phyloP scores from a whole-genome alignment of 2,888 invertebrate genomes.

The Nymphalis polychloros region DNA sequence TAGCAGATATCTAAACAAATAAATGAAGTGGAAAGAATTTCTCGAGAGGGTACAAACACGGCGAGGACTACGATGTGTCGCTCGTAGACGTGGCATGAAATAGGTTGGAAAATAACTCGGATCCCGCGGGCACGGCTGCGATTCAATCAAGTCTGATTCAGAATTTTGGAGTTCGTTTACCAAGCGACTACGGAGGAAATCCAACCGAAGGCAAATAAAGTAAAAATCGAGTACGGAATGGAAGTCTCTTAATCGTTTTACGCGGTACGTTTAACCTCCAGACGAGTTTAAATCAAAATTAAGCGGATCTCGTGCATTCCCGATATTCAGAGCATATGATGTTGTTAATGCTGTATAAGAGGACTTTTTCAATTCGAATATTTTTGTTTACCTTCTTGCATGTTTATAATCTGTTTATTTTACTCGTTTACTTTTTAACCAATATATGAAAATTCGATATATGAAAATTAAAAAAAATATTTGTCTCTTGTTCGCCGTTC shows the following conservation, averaged over 20 bases:
- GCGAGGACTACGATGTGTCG: conserved; percentile 53
- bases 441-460: too few species aligned
- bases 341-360: conserved; percentile 14
- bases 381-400: not conserved
- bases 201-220: conserved; percentile 57
- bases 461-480: too few species aligned
- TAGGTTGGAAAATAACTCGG: conserved; percentile 78
- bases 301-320: conserved; percentile 40
- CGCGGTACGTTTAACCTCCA: conserved; percentile 52
- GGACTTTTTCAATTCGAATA: not conserved
- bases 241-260: conserved; percentile 56
- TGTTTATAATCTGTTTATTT: not conserved
- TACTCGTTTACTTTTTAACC: too few species aligned
- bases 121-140: conserved; percentile 74
- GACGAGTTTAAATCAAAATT: conserved; percentile 46
- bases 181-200: conserved; percentile 61
- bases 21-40: conserved; percentile 77
- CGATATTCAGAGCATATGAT: conserved; percentile 32
- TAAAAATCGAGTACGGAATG: conserved; percentile 52
- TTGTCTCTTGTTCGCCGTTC: too few species aligned
- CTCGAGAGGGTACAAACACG: conserved; percentile 72
- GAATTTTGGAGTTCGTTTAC: conserved; percentile 79
- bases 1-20: conserved; percentile 61
- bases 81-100: conserved; percentile 65
- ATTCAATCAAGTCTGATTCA: conserved; percentile 80